phyloP scores from a whole-genome alignment of 2,888 invertebrate species.

The Melipona bicolor region DNA sequence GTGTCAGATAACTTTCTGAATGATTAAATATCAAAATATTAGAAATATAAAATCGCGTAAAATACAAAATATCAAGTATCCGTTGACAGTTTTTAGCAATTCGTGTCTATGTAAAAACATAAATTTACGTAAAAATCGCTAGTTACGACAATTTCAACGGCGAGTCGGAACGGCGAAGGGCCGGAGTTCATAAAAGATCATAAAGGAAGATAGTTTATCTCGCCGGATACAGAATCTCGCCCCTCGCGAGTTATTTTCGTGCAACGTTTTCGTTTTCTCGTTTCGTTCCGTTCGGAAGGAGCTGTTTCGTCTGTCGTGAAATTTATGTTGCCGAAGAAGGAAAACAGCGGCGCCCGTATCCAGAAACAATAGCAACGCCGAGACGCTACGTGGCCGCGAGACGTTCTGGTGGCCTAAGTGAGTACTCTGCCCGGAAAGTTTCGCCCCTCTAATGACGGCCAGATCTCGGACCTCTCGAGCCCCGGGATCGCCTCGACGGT shows the following conservation, averaged over 20 bases:
- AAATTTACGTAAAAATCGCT: no score
- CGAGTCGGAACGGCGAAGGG: neutral
- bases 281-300: neutral
- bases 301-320: conserved; percentile 19
- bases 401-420: neutral
- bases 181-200: neutral
- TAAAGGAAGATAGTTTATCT: neutral
- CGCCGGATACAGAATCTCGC: neutral
- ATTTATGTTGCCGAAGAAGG: conserved; percentile 7
- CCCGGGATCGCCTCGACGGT: conserved; percentile 28
- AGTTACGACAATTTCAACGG: neutral
- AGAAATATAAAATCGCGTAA: no score
- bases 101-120: no score
- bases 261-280: neutral
- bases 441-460: conserved; percentile 36
- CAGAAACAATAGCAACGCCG: conserved; percentile 20
- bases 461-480: conserved; percentile 8
- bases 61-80: no score
- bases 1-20: no score
- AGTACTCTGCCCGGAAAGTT: conserved; percentile 18
- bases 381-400: neutral
- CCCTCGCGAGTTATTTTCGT: neutral
- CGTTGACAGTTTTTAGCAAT: no score
- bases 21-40: no score
- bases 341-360: conserved; percentile 1